Conservation (phyloP, 2,113 vertebrate genomes). For the Saguinus imperator region DNA sequence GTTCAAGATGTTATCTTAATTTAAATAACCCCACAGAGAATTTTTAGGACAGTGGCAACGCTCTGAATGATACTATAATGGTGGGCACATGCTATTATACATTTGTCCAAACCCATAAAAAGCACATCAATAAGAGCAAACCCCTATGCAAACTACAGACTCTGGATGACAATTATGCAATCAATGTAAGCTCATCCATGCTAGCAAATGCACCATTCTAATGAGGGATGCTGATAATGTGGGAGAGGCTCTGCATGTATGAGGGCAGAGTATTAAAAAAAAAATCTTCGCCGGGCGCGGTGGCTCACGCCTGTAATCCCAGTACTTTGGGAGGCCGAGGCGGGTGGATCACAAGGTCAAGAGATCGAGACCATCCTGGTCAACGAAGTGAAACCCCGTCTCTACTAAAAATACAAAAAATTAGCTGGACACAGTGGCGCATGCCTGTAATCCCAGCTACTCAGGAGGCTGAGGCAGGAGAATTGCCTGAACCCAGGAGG, state of each 20-base stretch:
- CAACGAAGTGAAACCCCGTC: too few relatives aligned
- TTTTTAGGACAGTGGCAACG: background rate
- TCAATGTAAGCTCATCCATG: background rate
- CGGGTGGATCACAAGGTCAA: too few relatives aligned
- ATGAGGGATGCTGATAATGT: background rate
- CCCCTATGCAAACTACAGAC: background rate
- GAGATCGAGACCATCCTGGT: too few relatives aligned
- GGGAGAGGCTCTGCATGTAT: background rate
- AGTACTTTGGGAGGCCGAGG: too few relatives aligned
- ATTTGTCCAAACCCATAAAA: background rate
- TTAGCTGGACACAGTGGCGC: too few relatives aligned
- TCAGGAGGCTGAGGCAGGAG: too few relatives aligned
- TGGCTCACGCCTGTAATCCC: too few relatives aligned
- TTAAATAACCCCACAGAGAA: background rate
- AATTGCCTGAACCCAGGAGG: too few relatives aligned
- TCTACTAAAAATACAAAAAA: too few relatives aligned
- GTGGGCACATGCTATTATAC: too few relatives aligned
- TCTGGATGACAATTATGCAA: background rate
- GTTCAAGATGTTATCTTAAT: background rate
- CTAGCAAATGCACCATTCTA: background rate
- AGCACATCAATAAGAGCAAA: background rate
- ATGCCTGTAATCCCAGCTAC: too few relatives aligned
- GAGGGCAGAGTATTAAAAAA: background rate
- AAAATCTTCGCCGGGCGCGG: background rate
- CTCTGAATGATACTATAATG: background rate